These are phyloP conservation scores for Arenaria interpres DNA, from an alignment of 2,113 vertebrate genomes.

Conservation along the genomic window DNA sequence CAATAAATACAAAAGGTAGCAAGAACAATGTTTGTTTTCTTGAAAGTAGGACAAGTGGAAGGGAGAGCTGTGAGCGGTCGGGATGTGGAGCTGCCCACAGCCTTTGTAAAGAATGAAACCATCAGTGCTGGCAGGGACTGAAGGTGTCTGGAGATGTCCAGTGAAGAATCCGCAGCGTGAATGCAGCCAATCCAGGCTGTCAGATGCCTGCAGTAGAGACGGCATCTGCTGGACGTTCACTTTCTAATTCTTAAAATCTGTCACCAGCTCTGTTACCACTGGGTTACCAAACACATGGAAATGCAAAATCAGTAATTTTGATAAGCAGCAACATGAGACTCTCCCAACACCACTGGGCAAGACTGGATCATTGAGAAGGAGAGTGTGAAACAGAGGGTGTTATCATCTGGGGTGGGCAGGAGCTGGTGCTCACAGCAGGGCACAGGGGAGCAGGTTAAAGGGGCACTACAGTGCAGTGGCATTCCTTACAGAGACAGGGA, in stretches of 20 bases:
- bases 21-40: not conserved
- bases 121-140: not conserved
- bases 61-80: not conserved
- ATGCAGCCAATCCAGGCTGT: not conserved
- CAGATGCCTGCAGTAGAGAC: not conserved
- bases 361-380: not conserved
- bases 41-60: not conserved
- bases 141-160: not conserved
- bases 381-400: not conserved
- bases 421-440: not conserved
- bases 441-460: not conserved
- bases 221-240: not conserved
- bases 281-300: not conserved
- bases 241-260: not conserved
- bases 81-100: not conserved
- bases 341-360: not conserved
- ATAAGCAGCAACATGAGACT: not conserved
- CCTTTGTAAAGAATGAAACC: not conserved
- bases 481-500: not conserved
- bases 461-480: not conserved
- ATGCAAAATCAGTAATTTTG: not conserved
- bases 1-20: not conserved
- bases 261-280: not conserved
- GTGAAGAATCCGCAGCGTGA: not conserved
- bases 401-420: not conserved